These are phyloP conservation scores for Amphiprion percula DNA, from an alignment of 2,113 vertebrate genomes.

Conservation along the genomic window DNA sequence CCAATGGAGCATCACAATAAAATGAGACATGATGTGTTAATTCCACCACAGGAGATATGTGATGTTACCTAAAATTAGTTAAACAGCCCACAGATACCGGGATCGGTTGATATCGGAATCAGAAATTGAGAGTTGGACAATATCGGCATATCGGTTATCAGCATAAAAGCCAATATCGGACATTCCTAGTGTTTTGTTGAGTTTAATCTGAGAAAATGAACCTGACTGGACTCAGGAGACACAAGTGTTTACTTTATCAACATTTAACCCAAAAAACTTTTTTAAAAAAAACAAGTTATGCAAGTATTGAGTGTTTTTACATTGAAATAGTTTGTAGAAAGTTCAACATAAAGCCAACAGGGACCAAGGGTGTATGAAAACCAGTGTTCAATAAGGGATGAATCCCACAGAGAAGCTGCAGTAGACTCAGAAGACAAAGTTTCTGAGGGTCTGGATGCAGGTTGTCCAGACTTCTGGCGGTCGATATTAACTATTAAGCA, in stretches of 20 bases:
- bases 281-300: not conserved
- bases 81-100: too few species aligned
- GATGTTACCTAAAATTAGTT: too few species aligned
- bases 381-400: constrained; percentile 46
- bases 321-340: constrained; percentile 9
- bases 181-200: too few species aligned
- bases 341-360: constrained; percentile 19
- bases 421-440: constrained; percentile 11
- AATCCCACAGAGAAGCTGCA: constrained; percentile 16
- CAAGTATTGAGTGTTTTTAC: not conserved
- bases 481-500: constrained; percentile 56
- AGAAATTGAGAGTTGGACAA: too few species aligned
- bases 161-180: too few species aligned
- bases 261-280: not conserved
- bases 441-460: constrained; percentile 11
- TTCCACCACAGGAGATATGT: too few species aligned
- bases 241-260: not conserved
- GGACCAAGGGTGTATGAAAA: constrained; percentile 6
- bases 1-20: too few species aligned
- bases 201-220: not conserved
- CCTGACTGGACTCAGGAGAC: too few species aligned
- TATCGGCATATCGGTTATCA: too few species aligned
- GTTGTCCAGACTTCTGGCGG: constrained; percentile 33
- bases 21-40: too few species aligned
- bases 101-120: too few species aligned